Evolutionary conservation across 2,113 vertebrate species (phyloP), one percentile per base, ranked within the genome.

Genomic region (Myrmecophaga tridactyla): DNA sequence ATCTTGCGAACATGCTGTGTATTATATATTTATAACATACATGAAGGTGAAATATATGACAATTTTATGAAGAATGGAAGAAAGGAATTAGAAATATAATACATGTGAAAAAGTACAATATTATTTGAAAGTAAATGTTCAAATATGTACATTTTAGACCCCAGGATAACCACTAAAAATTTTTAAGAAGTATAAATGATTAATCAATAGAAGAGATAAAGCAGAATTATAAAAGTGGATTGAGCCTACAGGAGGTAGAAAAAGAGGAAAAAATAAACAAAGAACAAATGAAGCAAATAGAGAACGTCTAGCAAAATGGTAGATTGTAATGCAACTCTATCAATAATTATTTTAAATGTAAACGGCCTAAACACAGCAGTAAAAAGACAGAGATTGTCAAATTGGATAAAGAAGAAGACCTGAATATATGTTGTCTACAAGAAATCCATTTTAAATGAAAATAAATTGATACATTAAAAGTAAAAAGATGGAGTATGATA

Each of bases 1-100:
- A 0, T 41, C 21, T 25, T 1, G 4, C 6, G 10, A 18, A 25
- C 41, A 5, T 29, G n/a, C 34, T 34, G 12, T 7, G 17, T 0
- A 0, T 0, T 36, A 36, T 17, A 0, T 6, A 13, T 6, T 18
- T 10, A 1, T 3, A 11, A 20, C 83, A 34, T 1, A 0, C 25
- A 4, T 10, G 1, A 58, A 17, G 7, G 27, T 4, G 46, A 25
- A 3, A 25, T 13, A 0, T 0, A 2, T 2, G 23, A 20, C 53
- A 21, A 2, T 1, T 5, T 0, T 0, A 27, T 18, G 0, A 6
- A n/a, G 65, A n/a, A 60, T 1, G 6, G 13, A 46, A 23, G 11
- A 12, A 6, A 15, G 25, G 17, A 3, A 0, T 5, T 8, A 46
- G 21, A 36, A 13, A n/a, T 18, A 7, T 8, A 1, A 43, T 8